Evolutionary conservation across 1,140 invertebrate species (phyloP).

Genomic region (Nebria ingens): DNA sequence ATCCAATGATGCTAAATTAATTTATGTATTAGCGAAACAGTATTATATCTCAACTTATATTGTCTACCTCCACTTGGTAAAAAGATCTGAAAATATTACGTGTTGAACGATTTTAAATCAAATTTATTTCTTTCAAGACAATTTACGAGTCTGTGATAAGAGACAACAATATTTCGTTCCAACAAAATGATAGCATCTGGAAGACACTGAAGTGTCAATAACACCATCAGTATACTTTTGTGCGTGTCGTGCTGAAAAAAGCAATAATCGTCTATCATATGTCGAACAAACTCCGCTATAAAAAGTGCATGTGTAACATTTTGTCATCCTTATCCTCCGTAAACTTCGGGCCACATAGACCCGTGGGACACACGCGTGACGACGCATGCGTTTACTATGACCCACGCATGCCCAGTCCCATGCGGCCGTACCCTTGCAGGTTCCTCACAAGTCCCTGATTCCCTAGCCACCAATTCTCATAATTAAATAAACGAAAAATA

Average conservation of each 20-base stretch:
- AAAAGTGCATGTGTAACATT: conserved; percentile 7
- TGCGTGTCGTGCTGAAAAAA: neutral
- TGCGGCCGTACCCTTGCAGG: neutral
- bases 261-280: conserved; percentile 2
- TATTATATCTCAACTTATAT: too few relatives aligned
- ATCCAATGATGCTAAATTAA: neutral
- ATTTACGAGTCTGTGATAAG: too few relatives aligned
- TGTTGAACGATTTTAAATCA: too few relatives aligned
- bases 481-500: conserved; percentile 1
- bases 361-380: neutral
- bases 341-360: neutral
- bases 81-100: too few relatives aligned
- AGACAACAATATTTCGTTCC: too few relatives aligned
- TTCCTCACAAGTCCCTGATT: neutral
- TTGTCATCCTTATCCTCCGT: conserved; percentile 1
- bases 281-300: neutral
- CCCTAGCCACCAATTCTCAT: neutral
- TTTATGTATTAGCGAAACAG: neutral
- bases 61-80: too few relatives aligned
- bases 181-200: neutral
- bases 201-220: conserved; percentile 3
- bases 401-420: neutral
- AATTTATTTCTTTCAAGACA: too few relatives aligned
- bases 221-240: neutral
- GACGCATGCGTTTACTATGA: neutral